Evolutionary conservation across 92 coral and sea anemone genomes (phyloP).

Genomic region (Isaurus tuberculatus): DNA sequence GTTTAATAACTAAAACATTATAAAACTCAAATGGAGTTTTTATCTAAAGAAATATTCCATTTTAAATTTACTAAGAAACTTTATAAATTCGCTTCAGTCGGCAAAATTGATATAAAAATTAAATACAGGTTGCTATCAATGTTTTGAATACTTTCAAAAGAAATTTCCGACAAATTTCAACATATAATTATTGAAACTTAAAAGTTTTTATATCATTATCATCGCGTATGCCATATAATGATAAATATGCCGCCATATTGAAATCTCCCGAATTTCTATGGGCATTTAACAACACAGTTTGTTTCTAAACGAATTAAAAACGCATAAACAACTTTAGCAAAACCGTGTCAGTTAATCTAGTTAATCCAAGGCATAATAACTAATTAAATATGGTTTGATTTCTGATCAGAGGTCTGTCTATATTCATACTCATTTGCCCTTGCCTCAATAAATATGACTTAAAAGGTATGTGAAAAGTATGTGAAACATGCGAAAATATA

Average conservation of each 20-base stretch:
- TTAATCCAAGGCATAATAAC: not conserved
- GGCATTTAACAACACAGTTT: not conserved
- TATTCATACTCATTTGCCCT: not conserved
- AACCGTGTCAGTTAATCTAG: not conserved
- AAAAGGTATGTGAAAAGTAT: not conserved
- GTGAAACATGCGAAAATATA: not conserved
- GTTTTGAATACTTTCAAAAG: not conserved
- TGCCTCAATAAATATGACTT: not conserved
- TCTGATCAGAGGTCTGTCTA: not conserved
- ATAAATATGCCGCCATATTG: not conserved
- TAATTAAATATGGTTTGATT: not conserved
- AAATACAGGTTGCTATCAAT: not conserved
- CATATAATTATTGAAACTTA: not conserved
- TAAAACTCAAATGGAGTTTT: no score
- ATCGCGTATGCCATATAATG: not conserved
- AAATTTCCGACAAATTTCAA: no score
- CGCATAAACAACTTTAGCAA: not conserved
- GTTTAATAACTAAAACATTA: no score
- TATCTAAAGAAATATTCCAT: no score
- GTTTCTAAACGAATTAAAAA: not conserved
- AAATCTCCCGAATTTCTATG: not conserved
- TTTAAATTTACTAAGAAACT: no score
- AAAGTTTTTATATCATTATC: not conserved
- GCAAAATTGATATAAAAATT: no score
- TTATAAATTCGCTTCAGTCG: no score